Conservation (phyloP, 2,113 vertebrate genomes). For the Scortum barcoo region DNA sequence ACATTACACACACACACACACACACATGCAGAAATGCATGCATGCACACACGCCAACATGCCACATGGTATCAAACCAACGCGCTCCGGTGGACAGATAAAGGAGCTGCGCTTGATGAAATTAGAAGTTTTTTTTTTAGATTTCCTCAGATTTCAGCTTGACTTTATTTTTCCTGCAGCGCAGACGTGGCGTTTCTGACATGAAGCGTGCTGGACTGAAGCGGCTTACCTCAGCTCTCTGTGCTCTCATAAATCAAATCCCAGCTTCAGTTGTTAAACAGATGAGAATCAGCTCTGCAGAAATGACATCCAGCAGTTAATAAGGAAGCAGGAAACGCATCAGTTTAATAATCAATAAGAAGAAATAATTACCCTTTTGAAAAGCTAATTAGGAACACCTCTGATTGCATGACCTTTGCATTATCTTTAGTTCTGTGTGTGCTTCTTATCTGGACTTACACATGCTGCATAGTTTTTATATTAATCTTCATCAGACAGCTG, state of each 20-base stretch:
- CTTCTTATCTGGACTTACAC: no score
- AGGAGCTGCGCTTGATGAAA: background rate
- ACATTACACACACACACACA: conserved; percentile 23
- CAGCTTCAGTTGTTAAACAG: conserved; percentile 33
- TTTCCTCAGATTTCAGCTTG: background rate
- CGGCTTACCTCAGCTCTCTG: conserved; percentile 27
- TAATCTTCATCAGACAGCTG: no score
- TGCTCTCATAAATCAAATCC: conserved; percentile 8
- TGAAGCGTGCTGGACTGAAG: background rate
- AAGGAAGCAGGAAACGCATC: conserved; percentile 1
- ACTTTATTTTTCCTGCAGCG: background rate
- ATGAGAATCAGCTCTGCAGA: conserved; percentile 15
- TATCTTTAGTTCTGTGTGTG: background rate
- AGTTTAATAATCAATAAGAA: background rate
- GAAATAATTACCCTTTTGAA: background rate
- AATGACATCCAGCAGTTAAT: background rate
- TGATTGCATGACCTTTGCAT: background rate
- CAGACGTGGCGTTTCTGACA: conserved; percentile 30
- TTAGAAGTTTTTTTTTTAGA: background rate
- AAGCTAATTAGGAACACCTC: background rate
- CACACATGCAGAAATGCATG: background rate
- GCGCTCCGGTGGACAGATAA: background rate
- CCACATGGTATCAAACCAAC: conserved; percentile 1
- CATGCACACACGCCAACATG: background rate
- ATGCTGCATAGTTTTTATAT: no score